Base-by-base conservation (phyloP, 1,140 invertebrate species). In the Berghia stephanieae region DNA sequence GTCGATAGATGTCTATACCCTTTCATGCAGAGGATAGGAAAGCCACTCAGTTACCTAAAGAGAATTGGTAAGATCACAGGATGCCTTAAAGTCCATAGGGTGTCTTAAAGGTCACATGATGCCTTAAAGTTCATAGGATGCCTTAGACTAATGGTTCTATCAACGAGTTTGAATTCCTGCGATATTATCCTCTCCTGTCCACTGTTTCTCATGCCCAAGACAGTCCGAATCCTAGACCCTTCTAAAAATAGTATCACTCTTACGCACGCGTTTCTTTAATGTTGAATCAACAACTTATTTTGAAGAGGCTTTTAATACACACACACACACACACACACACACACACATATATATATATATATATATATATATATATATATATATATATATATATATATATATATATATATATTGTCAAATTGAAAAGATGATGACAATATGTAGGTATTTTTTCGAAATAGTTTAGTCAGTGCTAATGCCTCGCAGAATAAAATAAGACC, bases 1-100 rank as follows among this genome's bases (percentile, higher is more conserved):
- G 84, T 91, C 80, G 90, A 90, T 78, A 81, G 84, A 67, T 70
- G 86, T 38, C 78, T 91, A 18, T 91, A 90, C 82, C 90, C 89
- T 1, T 78, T 76, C 31, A 81, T 91, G 49, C 80, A 80, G 13
- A 79, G 81, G 31, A 71, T 78, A 55, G 80, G 81, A 2, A 71
- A 57, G 16, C 82, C 79, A 31, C 83, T 85, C 16, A 81, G 77
- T 24, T 81, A 83, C 66, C 75, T 88, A 27, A 83, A 86, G 34
- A 83, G 86, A 82, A 88, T 87, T 52, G 86, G 86, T 86, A 73
- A 67, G 78, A 6, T n/a, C n/a, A n/a, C n/a, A n/a, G n/a, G n/a
- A n/a, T n/a, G n/a, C n/a, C n/a, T n/a, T n/a, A 3, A 55, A 4
- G 5, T 13, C 8, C 13, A 34, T 8, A 21, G 6, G n/a, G 63